These are phyloP conservation scores for Belgica antarctica DNA, from an alignment of 2,888 invertebrate genomes.

Conservation along the genomic window DNA sequence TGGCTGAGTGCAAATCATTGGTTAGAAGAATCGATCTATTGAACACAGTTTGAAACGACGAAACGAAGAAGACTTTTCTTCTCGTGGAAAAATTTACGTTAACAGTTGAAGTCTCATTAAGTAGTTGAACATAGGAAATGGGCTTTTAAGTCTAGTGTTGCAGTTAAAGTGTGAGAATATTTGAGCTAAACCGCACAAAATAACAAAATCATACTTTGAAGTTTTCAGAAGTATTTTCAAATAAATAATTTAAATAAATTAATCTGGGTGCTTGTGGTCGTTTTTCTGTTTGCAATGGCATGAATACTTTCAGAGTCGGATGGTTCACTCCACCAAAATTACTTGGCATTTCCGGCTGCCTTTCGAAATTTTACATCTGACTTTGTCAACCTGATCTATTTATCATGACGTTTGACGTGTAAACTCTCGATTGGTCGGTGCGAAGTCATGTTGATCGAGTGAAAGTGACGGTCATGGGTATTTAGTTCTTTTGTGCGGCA, in stretches of 20 bases:
- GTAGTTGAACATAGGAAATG: background rate
- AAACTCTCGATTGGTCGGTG: background rate
- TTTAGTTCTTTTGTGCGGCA: slow-evolving; percentile 45
- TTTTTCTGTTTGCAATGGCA: slow-evolving; percentile 18
- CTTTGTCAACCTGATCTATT: background rate
- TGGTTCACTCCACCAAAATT: background rate
- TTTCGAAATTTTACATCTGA: background rate
- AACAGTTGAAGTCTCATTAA: background rate
- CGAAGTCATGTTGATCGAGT: slow-evolving; percentile 10
- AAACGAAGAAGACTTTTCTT: no score
- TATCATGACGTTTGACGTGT: background rate
- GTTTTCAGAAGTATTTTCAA: no score
- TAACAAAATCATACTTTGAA: slow-evolving; percentile 9
- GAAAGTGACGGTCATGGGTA: background rate
- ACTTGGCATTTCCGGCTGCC: background rate
- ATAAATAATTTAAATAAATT: slow-evolving; percentile 27
- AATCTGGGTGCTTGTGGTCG: background rate
- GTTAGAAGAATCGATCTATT: background rate
- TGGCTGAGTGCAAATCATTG: background rate
- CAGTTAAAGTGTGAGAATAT: background rate
- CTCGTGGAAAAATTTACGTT: slow-evolving; percentile 10
- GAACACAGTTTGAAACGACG: no score
- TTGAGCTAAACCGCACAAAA: background rate
- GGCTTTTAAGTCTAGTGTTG: background rate
- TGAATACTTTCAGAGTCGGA: no score